Evolutionary conservation across 2,797 vertebrate genomes (phyloP).

Genomic region (Tokudaia muenninki): DNA sequence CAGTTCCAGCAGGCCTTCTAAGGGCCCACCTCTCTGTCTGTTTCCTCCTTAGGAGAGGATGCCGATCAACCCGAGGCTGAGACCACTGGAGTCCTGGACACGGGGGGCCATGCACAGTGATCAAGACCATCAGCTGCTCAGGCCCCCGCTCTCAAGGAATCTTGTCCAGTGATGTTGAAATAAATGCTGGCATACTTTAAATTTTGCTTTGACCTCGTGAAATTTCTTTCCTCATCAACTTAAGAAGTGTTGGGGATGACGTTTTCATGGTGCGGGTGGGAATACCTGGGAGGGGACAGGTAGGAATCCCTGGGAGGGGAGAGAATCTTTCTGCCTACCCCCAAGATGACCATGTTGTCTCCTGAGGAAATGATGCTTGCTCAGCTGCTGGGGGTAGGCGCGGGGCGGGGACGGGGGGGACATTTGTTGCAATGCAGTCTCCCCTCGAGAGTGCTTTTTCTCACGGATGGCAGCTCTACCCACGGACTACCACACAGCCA

Average conservation of each 20-base stretch:
- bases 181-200: neutral
- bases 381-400: rapidly evolving
- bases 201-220: neutral
- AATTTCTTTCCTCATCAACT: neutral
- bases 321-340: neutral
- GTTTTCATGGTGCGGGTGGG: too few species aligned
- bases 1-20: neutral
- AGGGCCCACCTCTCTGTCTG: neutral
- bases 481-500: too few species aligned
- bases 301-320: neutral
- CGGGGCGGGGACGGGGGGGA: rapidly evolving
- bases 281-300: neutral
- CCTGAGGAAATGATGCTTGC: neutral
- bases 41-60: neutral
- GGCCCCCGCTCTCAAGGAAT: neutral
- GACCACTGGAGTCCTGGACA: neutral
- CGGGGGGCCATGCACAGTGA: neutral
- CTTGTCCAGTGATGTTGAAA: neutral
- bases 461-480: neutral
- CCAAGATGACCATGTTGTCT: neutral
- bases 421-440: neutral
- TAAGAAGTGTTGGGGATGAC: neutral
- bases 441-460: neutral
- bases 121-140: neutral
- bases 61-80: neutral